Conservation (phyloP, 2,888 invertebrate species). For the Meliscaeva auricollis region DNA sequence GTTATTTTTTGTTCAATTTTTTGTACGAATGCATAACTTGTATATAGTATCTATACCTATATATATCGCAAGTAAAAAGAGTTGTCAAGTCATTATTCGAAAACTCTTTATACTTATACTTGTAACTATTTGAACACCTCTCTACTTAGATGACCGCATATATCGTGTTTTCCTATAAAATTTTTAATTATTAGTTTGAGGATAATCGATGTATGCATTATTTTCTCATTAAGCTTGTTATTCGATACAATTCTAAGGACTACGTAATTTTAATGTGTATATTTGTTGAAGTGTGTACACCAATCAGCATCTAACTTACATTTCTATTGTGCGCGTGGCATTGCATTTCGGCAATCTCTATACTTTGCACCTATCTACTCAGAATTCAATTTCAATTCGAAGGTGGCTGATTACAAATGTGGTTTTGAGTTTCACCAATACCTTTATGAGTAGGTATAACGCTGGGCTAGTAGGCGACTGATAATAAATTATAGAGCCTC, state of each 20-base stretch:
- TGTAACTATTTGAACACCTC: no score
- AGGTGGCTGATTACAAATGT: constrained; percentile 63
- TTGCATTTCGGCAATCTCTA: background rate
- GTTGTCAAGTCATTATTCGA: no score
- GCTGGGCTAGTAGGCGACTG: constrained; percentile 14
- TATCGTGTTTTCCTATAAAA: no score
- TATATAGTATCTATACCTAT: no score
- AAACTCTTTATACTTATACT: no score
- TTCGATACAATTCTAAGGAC: background rate
- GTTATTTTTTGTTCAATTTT: no score
- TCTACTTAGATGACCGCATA: no score
- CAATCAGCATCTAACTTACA: constrained; percentile 31
- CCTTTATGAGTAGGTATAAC: background rate
- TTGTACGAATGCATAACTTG: no score
- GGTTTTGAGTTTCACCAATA: constrained; percentile 33
- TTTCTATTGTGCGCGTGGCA: constrained; percentile 34
- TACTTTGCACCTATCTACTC: constrained; percentile 1
- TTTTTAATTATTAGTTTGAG: constrained; percentile 18
- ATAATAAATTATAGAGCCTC: constrained; percentile 41
- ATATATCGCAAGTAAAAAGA: no score
- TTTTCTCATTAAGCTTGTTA: constrained; percentile 25
- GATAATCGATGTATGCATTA: constrained; percentile 23
- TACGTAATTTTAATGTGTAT: constrained; percentile 23
- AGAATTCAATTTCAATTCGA: constrained; percentile 54
- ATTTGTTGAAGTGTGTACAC: constrained; percentile 53